Conservation (phyloP, 2,888 invertebrate species). For the Salpingus planirostris region DNA sequence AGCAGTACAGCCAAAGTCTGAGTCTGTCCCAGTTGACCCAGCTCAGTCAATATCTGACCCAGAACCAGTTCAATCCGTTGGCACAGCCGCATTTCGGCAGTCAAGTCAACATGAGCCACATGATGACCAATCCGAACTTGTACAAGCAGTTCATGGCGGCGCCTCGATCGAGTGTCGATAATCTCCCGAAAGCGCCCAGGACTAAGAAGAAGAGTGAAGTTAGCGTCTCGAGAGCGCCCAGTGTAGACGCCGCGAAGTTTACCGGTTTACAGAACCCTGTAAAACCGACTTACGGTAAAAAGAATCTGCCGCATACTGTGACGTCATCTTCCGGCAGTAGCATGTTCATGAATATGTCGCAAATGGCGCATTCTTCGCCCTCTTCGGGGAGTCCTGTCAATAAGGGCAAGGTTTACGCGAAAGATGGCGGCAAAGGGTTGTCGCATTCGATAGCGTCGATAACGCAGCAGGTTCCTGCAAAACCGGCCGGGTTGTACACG, state of each 20-base stretch:
- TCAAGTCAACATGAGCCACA: slow-evolving; percentile 9
- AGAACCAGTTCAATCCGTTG: slow-evolving; percentile 15
- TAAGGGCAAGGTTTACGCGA: not conserved
- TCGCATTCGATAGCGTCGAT: not conserved
- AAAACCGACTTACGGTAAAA: slow-evolving; percentile 9
- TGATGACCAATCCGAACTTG: slow-evolving; percentile 15
- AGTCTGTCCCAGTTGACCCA: slow-evolving; percentile 27
- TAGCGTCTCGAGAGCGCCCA: slow-evolving; percentile 14
- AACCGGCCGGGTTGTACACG: too few relatives aligned
- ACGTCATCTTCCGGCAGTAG: slow-evolving; percentile 13
- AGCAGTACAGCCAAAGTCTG: slow-evolving; percentile 37
- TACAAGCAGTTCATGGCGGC: slow-evolving; percentile 14
- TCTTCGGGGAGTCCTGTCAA: not conserved
- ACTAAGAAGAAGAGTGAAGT: slow-evolving; percentile 18
- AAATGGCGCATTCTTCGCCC: slow-evolving; percentile 1
- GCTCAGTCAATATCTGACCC: slow-evolving; percentile 25
- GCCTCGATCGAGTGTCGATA: too few relatives aligned
- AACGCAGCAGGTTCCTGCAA: too few relatives aligned
- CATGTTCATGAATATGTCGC: slow-evolving; percentile 5
- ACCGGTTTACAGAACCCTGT: slow-evolving; percentile 1
- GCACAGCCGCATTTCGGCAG: slow-evolving; percentile 1
- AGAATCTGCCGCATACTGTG: slow-evolving; percentile 14
- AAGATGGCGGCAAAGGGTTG: not conserved
- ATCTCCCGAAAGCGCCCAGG: too few relatives aligned
- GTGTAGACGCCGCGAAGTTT: slow-evolving; percentile 21